Evolutionary conservation across 53 echinoderm and acorn worm genomes (phyloP).

Genomic region (Henricia sp.): DNA sequence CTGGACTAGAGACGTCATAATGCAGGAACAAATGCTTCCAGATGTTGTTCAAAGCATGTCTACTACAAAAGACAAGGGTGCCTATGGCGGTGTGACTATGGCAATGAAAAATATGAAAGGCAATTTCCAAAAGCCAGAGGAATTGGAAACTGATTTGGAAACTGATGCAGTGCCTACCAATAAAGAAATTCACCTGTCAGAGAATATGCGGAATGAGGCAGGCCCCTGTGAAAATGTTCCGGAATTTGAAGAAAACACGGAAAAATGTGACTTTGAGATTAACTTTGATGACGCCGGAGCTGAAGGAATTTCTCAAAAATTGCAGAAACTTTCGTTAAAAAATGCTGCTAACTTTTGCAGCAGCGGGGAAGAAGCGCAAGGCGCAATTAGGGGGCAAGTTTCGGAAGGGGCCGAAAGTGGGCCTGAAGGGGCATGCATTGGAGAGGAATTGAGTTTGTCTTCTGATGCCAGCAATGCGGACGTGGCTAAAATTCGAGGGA

Average conservation of each 20-base stretch:
- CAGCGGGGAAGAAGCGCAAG: not conserved
- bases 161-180: not conserved
- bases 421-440: too few relatives aligned
- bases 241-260: not conserved
- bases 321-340: too few relatives aligned
- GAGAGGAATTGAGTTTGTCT: too few relatives aligned
- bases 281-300: not conserved
- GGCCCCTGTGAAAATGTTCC: not conserved
- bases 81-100: not conserved
- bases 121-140: not conserved
- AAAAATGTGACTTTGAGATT: not conserved
- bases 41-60: not conserved
- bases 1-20: not conserved
- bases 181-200: not conserved
- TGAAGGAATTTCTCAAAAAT: not conserved
- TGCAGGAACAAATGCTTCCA: not conserved
- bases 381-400: not conserved
- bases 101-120: not conserved
- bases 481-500: too few relatives aligned
- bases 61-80: not conserved
- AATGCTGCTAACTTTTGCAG: too few relatives aligned
- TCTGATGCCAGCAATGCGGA: too few relatives aligned
- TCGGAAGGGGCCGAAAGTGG: too few relatives aligned
- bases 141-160: not conserved
- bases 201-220: not conserved